These are phyloP conservation scores for Pardosa pseudoannulata DNA, from an alignment of 2,888 invertebrate genomes.

Conservation along the genomic window DNA sequence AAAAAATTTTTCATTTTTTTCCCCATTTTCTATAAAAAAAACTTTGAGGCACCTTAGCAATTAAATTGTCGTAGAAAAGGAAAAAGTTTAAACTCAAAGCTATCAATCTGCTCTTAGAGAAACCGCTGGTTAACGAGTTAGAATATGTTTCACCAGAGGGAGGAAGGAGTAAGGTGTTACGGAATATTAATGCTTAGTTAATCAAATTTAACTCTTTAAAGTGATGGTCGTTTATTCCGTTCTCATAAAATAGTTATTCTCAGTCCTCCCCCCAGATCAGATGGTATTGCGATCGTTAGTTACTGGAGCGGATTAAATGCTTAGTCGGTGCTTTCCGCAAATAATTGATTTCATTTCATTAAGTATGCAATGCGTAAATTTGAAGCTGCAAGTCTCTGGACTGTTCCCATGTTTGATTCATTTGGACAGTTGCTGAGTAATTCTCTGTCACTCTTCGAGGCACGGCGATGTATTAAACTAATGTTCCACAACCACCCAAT, in stretches of 20 bases:
- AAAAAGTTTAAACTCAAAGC: too few species aligned
- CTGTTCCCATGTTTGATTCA: neutral
- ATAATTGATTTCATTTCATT: constrained; percentile 6
- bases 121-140: too few species aligned
- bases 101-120: too few species aligned
- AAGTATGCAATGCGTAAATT: neutral
- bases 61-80: too few species aligned
- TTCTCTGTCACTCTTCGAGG: neutral
- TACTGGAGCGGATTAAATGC: neutral
- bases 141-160: too few species aligned
- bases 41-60: too few species aligned
- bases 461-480: too few species aligned
- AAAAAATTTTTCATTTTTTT: too few species aligned
- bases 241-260: neutral
- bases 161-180: too few species aligned
- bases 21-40: too few species aligned
- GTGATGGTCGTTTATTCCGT: neutral
- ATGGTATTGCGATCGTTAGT: neutral
- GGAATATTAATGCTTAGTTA: too few species aligned
- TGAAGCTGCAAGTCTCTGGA: neutral
- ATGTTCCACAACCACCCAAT: too few species aligned
- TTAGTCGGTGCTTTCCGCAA: neutral
- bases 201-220: neutral
- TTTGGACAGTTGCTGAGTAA: neutral
- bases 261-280: neutral